phyloP scores from a whole-genome alignment of 2,797 vertebrate species.

The Poeciliopsis infans region DNA sequence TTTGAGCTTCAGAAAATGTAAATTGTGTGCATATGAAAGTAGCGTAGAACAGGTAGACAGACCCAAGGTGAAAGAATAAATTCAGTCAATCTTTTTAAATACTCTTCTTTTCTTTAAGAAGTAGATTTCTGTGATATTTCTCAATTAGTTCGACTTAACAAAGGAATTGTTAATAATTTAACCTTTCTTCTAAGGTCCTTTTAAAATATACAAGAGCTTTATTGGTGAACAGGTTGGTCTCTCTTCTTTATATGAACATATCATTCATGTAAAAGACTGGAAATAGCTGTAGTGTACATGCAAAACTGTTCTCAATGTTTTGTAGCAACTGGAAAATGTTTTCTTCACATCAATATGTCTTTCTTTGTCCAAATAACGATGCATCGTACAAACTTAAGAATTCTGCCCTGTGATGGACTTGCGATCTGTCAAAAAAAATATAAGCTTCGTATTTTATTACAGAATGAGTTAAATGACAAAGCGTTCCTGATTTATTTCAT shows the following conservation, averaged over 20 bases:
- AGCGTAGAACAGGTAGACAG: not conserved
- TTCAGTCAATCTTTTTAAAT: not conserved
- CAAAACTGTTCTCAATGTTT: not conserved
- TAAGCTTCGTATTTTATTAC: not conserved
- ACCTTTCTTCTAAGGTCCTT: not conserved
- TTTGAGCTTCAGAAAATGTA: not conserved
- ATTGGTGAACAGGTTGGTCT: not conserved
- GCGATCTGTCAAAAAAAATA: not conserved
- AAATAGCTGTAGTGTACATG: not conserved
- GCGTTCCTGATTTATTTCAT: not conserved
- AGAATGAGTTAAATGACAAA: not conserved
- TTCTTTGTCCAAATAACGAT: not conserved
- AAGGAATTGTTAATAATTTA: not conserved
- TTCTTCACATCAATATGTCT: not conserved
- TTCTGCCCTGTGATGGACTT: not conserved
- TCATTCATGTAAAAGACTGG: not conserved
- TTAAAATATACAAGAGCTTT: not conserved
- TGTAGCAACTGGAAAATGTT: not conserved
- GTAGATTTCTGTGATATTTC: not conserved
- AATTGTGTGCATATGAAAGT: not conserved
- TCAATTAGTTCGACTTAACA: not conserved
- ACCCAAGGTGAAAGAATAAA: not conserved
- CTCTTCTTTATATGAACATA: not conserved
- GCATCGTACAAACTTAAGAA: not conserved
- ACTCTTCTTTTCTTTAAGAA: not conserved